Conservation (phyloP, 1,140 invertebrate genomes). For the Stegodyphus dumicola region DNA sequence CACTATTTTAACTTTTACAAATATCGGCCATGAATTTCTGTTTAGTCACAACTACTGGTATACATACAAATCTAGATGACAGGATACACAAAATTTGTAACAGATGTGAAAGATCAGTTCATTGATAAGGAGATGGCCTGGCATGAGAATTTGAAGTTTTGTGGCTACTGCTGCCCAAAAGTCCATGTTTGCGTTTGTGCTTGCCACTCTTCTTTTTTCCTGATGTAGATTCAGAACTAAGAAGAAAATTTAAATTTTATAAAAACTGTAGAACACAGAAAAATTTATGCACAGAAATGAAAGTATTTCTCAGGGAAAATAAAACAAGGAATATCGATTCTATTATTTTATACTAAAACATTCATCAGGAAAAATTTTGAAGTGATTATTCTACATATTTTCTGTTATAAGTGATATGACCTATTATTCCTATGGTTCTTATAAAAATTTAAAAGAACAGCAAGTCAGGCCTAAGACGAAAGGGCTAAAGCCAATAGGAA, state of each 20-base stretch:
- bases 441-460: no score
- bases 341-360: not conserved
- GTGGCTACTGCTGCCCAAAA: not conserved
- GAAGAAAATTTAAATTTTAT: not conserved
- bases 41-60: not conserved
- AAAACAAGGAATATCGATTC: not conserved
- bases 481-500: no score
- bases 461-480: no score
- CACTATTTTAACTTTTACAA: no score
- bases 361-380: not conserved
- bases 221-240: constrained; percentile 12
- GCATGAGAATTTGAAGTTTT: constrained; percentile 18
- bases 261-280: not conserved
- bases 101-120: constrained; percentile 10
- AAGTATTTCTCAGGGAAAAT: not conserved
- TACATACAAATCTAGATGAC: not conserved
- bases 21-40: no score
- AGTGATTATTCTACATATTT: not conserved
- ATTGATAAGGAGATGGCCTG: constrained; percentile 37
- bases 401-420: not conserved
- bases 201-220: constrained; percentile 39
- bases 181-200: constrained; percentile 46
- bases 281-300: no score
- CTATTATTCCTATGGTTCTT: no score
- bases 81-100: not conserved